A percentile compares a stretch with the other conserved stretches of the same genome.
These are phyloP conservation scores for Xanthia icteritia DNA, from an alignment of 2,888 invertebrate species.

Conservation along the genomic window DNA sequence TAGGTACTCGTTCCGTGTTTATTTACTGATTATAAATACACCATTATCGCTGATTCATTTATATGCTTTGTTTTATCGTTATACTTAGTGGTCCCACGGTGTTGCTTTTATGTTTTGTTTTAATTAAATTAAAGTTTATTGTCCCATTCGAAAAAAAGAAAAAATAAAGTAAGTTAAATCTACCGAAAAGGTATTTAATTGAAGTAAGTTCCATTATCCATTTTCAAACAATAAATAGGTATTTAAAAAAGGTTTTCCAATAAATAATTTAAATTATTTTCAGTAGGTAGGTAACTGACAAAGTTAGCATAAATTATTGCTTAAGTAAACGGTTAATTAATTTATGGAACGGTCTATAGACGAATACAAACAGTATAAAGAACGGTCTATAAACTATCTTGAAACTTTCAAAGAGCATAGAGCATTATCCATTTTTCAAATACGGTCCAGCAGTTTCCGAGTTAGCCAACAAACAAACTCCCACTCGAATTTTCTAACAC, in stretches of 20 bases:
- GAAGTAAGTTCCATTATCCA: too few species aligned
- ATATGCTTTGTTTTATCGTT: constrained; percentile 45
- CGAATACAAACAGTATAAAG: too few species aligned
- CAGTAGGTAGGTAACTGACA: background rate
- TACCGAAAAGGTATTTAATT: too few species aligned
- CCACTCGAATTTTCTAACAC: constrained; percentile 14
- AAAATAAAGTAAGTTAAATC: too few species aligned
- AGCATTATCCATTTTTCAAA: background rate
- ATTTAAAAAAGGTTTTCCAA: background rate
- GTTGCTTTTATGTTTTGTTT: background rate
- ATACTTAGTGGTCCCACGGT: constrained; percentile 13
- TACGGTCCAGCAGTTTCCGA: background rate
- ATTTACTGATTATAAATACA: constrained; percentile 62
- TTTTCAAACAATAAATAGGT: too few species aligned
- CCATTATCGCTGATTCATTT: constrained; percentile 64
- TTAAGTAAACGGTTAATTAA: too few species aligned
- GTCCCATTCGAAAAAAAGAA: too few species aligned
- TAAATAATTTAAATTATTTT: background rate
- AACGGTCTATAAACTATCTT: too few species aligned
- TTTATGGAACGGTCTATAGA: too few species aligned
- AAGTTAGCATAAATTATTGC: background rate
- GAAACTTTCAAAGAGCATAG: background rate
- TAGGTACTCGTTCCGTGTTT: constrained; percentile 37
- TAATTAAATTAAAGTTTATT: background rate
- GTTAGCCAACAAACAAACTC: constrained; percentile 18